Base-by-base conservation (phyloP, 37 sponge, comb jelly and placozoan genomes). In the Cliona cf. orientalis region DNA sequence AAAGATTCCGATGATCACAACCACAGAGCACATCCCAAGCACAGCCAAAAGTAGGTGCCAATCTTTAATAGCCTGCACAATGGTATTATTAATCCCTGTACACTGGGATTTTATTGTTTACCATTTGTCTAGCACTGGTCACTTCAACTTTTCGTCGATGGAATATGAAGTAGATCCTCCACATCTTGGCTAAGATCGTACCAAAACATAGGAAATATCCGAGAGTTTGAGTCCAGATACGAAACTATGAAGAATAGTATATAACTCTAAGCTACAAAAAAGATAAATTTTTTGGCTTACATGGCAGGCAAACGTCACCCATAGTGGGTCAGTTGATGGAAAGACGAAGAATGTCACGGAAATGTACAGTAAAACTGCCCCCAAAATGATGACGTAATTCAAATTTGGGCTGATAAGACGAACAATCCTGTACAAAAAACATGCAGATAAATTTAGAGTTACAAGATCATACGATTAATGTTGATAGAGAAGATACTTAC, bases 381-480 rank as follows among this genome's bases (percentile, higher is more conserved):
- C 89, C 59, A 77, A 2, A 23, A 88, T 46, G 33, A 88, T 78
- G 38, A 88, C 17, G 39, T 88, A 88, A 42, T 88, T 88, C 14
- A 88, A 56, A n/a, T 82, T 88, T 9, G 89, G 89, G 71, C 89
- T 88, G 2, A 80, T 88, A 12, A 88, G 64, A 1, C 76, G 66
- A 28, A 88, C 69, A 68, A 82, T 39, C 70, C 89, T 87, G 39
- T 3, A n/a, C 23, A 35, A 73, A 73, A 28, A 73, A 36, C n/a
- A n/a, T n/a, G n/a, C n/a, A n/a, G n/a, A n/a, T 37, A 19, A 73
- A 22, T 9, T 1, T 26, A 37, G n/a, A 55, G 7, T 6, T 17
- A 42, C 42, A n/a, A 71, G 19, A 1, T 22, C 29, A 2, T 42
- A 11, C 4, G 42, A 3, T 9, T 70, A 41, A 38, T 22, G 9